phyloP scores from a whole-genome alignment of 1,140 invertebrate species.

The Drosophila sp. region DNA sequence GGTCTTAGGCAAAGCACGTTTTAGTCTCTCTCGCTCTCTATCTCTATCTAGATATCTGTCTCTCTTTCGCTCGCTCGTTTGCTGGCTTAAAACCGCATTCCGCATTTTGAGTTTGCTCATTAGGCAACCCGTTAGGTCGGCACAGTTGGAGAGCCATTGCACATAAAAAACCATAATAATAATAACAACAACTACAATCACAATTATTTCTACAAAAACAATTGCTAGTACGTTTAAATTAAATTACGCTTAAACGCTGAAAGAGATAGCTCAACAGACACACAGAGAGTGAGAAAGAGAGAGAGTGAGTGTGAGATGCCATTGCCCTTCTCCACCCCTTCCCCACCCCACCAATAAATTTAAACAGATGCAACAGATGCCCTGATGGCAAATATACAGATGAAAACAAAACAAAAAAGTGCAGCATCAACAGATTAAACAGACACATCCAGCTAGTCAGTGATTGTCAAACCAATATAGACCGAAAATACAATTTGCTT shows the following conservation, averaged over 20 bases:
- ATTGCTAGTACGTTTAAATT: constrained; percentile 62
- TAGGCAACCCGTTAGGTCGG: constrained; percentile 55
- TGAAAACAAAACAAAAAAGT: background rate
- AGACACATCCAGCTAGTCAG: background rate
- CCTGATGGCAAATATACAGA: background rate
- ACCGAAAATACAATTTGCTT: too few relatives aligned
- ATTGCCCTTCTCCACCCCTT: background rate
- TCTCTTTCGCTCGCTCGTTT: background rate
- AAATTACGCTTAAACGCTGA: constrained; percentile 68
- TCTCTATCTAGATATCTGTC: constrained; percentile 39
- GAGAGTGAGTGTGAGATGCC: constrained; percentile 3
- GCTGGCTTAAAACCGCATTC: constrained; percentile 72
- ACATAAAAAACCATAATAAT: constrained; percentile 27
- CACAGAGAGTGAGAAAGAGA: too few relatives aligned
- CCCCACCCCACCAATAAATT: background rate
- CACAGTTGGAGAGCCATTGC: constrained; percentile 57
- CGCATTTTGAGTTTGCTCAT: constrained; percentile 52
- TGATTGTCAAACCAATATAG: background rate
- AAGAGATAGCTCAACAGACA: constrained; percentile 16
- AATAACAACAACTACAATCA: constrained; percentile 47
- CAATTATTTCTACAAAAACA: constrained; percentile 53
- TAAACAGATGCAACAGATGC: constrained; percentile 4
- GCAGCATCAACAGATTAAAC: background rate
- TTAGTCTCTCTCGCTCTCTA: constrained; percentile 38
- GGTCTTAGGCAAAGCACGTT: constrained; percentile 78